Evolutionary conservation across 2,888 invertebrate species (phyloP).

Genomic region (Rhorus exstirpatorius): DNA sequence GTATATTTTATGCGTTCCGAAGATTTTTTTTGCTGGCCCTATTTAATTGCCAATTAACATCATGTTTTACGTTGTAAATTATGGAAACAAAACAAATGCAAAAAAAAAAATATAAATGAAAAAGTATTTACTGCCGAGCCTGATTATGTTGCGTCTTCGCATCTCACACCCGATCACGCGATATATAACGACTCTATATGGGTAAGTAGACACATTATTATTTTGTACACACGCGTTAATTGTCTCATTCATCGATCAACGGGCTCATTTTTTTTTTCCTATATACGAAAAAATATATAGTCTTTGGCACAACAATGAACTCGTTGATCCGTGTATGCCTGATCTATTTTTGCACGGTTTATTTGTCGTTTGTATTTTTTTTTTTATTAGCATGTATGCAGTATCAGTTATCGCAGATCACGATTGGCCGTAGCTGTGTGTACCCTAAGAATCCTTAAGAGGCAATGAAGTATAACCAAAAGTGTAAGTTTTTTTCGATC

Average conservation of each 20-base stretch:
- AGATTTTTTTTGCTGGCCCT: conserved; percentile 35
- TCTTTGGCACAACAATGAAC: background rate
- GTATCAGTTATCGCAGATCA: conserved; percentile 54
- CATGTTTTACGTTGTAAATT: conserved; percentile 49
- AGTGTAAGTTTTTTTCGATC: conserved; percentile 11
- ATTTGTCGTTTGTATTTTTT: conserved; percentile 40
- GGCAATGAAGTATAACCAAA: background rate
- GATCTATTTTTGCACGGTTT: conserved; percentile 46
- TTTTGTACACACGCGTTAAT: conserved; percentile 45
- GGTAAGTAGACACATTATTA: conserved; percentile 69
- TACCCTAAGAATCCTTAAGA: conserved; percentile 24
- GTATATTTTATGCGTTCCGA: conserved; percentile 14
- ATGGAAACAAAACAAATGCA: conserved; percentile 9
- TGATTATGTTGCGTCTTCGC: conserved; percentile 47
- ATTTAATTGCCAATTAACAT: conserved; percentile 29
- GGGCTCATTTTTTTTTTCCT: conserved; percentile 11
- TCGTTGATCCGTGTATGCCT: conserved; percentile 39
- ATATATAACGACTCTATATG: conserved; percentile 24
- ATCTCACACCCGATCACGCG: conserved; percentile 35
- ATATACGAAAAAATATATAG: background rate
- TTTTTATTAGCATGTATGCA: conserved; percentile 45
- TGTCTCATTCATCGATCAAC: conserved; percentile 24
- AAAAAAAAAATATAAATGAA: conserved; percentile 17
- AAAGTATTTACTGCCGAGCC: conserved; percentile 32
- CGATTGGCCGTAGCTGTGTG: conserved; percentile 53